Conservation (phyloP, 2,113 vertebrate genomes). For the Ceyx margarethae region DNA sequence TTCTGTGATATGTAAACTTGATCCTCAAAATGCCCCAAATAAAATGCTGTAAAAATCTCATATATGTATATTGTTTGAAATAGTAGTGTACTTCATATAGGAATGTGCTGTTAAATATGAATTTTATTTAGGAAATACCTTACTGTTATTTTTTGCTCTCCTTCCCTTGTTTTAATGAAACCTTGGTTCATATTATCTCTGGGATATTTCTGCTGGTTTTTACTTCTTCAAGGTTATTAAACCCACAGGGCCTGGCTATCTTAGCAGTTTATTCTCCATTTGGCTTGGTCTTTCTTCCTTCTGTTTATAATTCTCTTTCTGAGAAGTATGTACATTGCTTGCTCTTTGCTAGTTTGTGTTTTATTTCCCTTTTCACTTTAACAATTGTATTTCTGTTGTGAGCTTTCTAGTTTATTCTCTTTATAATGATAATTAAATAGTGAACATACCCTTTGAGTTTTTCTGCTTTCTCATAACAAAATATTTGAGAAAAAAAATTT, state of each 20-base stretch:
- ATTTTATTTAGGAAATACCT: not conserved
- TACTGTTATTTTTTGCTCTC: not conserved
- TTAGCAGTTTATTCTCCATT: not conserved
- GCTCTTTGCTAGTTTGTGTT: not conserved
- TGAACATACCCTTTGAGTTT: not conserved
- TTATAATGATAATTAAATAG: constrained; percentile 17
- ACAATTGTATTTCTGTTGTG: not conserved
- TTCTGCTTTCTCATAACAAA: not conserved
- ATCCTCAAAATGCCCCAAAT: not conserved
- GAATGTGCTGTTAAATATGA: not conserved
- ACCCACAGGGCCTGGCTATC: not conserved
- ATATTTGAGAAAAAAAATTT: not conserved
- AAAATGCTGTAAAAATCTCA: not conserved
- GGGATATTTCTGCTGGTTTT: not conserved
- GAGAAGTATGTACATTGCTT: not conserved
- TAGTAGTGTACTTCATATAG: not conserved
- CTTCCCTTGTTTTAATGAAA: not conserved
- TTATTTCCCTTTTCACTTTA: not conserved
- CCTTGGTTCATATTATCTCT: not conserved
- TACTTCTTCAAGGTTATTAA: not conserved
- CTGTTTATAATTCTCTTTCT: not conserved
- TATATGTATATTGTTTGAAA: not conserved
- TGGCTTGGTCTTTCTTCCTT: not conserved
- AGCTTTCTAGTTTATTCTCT: not conserved
- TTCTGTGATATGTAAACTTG: not conserved